Evolutionary conservation across 2,113 vertebrate species (phyloP), one percentile per base, ranked within the genome.

Genomic region (Ceyx cyanopectus): DNA sequence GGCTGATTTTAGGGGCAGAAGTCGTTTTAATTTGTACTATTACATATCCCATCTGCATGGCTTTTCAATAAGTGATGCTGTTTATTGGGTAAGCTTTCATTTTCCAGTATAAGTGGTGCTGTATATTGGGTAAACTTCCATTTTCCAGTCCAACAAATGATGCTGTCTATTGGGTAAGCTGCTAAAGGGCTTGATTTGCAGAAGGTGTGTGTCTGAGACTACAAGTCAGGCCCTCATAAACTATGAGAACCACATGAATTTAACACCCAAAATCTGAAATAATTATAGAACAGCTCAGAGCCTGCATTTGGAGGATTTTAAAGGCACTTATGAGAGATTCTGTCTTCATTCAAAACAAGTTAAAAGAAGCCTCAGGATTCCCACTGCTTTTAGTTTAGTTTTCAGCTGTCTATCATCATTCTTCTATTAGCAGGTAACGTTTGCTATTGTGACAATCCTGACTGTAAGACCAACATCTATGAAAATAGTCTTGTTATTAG

Each of bases 161-260:
- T 62, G 14, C 10, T 58, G 3, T 14, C 12, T 20, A 6, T 13
- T 48, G 29, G 23, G 12, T 45, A 78, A 87, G 37, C 15, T 73
- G 66, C 22, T 7, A 53, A 73, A 73, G 18, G 20, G 8, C 70
- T 67, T 43, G 14, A 40, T 75, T 76, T 89, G 61, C 37, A 80
- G 26, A 65, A n/a, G 5, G 3, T 14, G 4, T 12, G 4, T 0
- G 0, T 26, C 19, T 2, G 2, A 50, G 41, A 62, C 19, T 23
- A 22, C 16, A 34, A 41, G 27, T 82, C 53, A 57, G 41, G 30
- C 22, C 20, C 6, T 53, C 32, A 77, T 6, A 69, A 46, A 14
- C 12, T 53, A 0, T 21, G 66, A 48, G 54, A 72, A 65, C 5
- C 12, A 73, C 30, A n/a, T 16, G 17, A 86, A 40, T 65, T 37